phyloP scores from a whole-genome alignment of 2,888 invertebrate genomes.

The Thumatha senex region DNA sequence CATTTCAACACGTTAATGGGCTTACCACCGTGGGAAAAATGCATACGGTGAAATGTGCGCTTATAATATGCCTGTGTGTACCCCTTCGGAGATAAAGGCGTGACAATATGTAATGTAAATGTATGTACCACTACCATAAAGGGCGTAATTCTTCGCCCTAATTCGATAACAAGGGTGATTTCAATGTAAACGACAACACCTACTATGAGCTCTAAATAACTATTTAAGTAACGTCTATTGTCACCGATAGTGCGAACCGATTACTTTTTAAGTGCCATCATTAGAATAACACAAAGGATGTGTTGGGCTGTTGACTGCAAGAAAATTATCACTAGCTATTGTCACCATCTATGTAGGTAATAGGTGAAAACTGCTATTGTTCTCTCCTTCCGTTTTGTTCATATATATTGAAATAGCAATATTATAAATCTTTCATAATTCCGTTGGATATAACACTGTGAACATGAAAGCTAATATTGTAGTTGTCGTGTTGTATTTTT shows the following conservation, averaged over 20 bases:
- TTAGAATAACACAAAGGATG: conserved; percentile 36
- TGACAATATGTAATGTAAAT: no score
- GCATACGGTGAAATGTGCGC: no score
- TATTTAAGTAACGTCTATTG: conserved; percentile 1
- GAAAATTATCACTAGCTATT: conserved; percentile 50
- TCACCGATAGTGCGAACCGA: conserved; percentile 27
- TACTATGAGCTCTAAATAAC: neutral
- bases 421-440: conserved; percentile 36
- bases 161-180: conserved; percentile 6
- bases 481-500: conserved; percentile 25
- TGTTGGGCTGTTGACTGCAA: conserved; percentile 28
- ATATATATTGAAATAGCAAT: conserved; percentile 50
- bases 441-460: conserved; percentile 7
- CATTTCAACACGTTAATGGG: no score
- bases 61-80: no score
- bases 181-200: conserved; percentile 3
- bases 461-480: conserved; percentile 27
- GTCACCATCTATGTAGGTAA: conserved; percentile 41
- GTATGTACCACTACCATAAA: neutral
- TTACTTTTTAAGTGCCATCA: conserved; percentile 30
- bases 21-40: no score
- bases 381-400: conserved; percentile 46
- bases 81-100: no score
- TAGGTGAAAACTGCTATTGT: conserved; percentile 54
- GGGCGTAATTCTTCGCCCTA: conserved; percentile 4